These are phyloP conservation scores for Drosophila elegans DNA, from an alignment of 1,140 invertebrate species.

Conservation along the genomic window DNA sequence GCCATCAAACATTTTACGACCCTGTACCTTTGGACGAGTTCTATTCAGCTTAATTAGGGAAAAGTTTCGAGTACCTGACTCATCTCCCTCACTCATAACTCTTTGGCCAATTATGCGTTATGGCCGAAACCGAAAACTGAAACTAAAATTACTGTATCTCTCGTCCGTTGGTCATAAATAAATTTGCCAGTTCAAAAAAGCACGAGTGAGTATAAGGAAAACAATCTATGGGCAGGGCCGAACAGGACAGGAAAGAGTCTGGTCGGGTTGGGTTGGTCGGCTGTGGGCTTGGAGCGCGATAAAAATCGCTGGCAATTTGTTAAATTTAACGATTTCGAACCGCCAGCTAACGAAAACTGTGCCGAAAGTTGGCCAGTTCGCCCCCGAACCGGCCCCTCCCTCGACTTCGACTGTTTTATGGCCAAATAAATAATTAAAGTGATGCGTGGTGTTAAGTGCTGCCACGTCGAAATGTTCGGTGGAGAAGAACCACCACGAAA, in stretches of 20 bases:
- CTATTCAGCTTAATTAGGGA: constrained; percentile 48
- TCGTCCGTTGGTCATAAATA: constrained; percentile 70
- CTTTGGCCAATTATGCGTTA: constrained; percentile 63
- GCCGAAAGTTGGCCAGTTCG: constrained; percentile 64
- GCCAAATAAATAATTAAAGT: constrained; percentile 83
- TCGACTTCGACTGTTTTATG: constrained; percentile 74
- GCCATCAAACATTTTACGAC: constrained; percentile 16
- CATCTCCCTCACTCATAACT: constrained; percentile 58
- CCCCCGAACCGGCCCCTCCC: constrained; percentile 34
- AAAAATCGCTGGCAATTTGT: constrained; percentile 82
- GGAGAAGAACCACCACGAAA: constrained; percentile 10
- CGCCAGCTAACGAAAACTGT: constrained; percentile 62
- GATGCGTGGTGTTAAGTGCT: constrained; percentile 81
- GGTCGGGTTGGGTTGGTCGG: constrained; percentile 18
- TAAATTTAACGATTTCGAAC: constrained; percentile 80
- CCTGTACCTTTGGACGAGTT: constrained; percentile 23
- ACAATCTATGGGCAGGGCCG: constrained; percentile 76
- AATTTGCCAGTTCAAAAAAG: constrained; percentile 52
- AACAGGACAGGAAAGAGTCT: constrained; percentile 28
- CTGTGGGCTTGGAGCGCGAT: constrained; percentile 61
- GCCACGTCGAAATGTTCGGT: constrained; percentile 57
- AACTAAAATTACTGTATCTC: constrained; percentile 67
- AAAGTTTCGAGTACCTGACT: constrained; percentile 53
- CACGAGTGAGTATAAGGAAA: constrained; percentile 17
- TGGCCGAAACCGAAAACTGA: constrained; percentile 46